phyloP scores from a whole-genome alignment of 1,140 invertebrate species.

The Drosophila suzukii region DNA sequence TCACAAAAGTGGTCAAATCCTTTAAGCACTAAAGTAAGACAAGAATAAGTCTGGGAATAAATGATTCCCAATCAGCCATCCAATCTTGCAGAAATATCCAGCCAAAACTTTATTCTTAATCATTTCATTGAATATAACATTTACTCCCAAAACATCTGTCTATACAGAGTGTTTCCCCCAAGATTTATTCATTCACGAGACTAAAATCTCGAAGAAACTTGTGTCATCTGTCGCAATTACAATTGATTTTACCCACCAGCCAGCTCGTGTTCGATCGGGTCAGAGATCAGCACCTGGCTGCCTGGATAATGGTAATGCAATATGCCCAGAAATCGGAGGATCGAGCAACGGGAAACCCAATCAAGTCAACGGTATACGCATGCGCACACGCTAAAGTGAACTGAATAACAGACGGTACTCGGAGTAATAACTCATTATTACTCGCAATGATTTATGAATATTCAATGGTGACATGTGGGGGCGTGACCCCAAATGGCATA shows the following conservation, averaged over 20 bases:
- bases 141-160: no score
- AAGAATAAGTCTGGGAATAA: slow-evolving; percentile 14
- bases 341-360: neutral
- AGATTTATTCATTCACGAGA: no score
- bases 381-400: slow-evolving; percentile 48
- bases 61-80: neutral
- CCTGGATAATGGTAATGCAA: slow-evolving; percentile 44
- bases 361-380: slow-evolving; percentile 10
- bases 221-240: slow-evolving; percentile 12
- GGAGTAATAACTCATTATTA: slow-evolving; percentile 69
- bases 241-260: neutral
- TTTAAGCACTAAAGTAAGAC: slow-evolving; percentile 11
- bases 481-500: slow-evolving; percentile 39
- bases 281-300: slow-evolving; percentile 16
- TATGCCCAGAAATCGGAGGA: slow-evolving; percentile 24
- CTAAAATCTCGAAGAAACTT: no score
- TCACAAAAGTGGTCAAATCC: slow-evolving; percentile 18
- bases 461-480: slow-evolving; percentile 67
- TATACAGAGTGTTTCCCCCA: neutral
- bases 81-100: neutral
- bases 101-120: neutral
- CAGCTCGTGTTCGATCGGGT: slow-evolving; percentile 15
- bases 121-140: no score
- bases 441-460: slow-evolving; percentile 76
- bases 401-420: neutral